Percentiles rank a stretch among this genome's conserved stretches.
phyloP scores from a whole-genome alignment of 2,797 vertebrate species.

The Galago senegalensis region DNA sequence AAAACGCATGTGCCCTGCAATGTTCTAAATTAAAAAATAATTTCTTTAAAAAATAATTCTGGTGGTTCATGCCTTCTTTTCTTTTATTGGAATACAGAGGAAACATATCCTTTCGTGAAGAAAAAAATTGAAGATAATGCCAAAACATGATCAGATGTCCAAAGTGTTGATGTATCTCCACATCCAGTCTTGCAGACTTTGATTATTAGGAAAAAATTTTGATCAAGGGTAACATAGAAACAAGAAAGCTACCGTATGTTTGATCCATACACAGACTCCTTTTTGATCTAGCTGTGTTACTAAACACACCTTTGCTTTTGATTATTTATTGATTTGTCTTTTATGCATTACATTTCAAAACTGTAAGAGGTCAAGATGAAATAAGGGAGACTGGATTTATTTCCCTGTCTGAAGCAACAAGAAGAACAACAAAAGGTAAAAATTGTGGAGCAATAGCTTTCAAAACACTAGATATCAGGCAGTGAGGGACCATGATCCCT shows the following conservation, averaged over 20 bases:
- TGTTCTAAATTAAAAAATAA: too few relatives aligned
- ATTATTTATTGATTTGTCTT: neutral
- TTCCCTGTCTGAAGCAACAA: neutral
- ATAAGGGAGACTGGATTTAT: neutral
- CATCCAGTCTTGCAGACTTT: slow-evolving; percentile 34
- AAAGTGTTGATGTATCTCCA: neutral
- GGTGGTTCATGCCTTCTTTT: neutral
- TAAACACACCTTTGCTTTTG: neutral
- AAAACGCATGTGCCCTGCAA: too few relatives aligned
- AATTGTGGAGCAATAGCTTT: neutral
- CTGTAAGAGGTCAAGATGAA: neutral
- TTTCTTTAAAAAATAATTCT: too few relatives aligned
- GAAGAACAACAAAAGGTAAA: neutral
- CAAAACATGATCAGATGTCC: slow-evolving; percentile 33
- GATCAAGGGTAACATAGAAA: neutral
- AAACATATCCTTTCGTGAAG: neutral
- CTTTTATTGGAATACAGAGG: neutral
- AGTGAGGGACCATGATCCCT: neutral
- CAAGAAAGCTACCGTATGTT: neutral
- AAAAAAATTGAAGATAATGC: neutral
- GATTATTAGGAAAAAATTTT: slow-evolving; percentile 1
- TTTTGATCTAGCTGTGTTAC: neutral
- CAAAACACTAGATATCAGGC: neutral
- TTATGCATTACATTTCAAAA: slow-evolving; percentile 25
- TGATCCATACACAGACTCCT: neutral